A percentile compares a stretch with the other conserved stretches of the same genome.
Conservation (phyloP, 37 sponge, comb jelly and placozoan species). For the Agelas oroides region DNA sequence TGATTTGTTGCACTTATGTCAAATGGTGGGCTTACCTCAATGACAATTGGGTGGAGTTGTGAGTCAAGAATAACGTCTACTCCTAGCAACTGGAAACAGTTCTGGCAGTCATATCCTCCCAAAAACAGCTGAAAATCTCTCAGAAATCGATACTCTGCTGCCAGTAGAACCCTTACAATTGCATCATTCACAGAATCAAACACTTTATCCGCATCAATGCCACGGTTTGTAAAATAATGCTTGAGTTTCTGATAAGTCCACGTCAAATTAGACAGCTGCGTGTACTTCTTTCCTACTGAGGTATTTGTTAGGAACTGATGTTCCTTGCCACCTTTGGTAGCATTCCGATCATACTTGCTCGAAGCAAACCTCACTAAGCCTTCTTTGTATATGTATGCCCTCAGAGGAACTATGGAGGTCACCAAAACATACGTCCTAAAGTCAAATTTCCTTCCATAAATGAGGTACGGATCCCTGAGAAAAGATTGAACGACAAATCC, state of each 20-base stretch:
- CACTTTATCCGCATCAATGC: constrained; percentile 41
- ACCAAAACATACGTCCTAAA: constrained; percentile 87
- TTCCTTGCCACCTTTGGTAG: constrained; percentile 64
- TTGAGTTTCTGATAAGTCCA: constrained; percentile 86
- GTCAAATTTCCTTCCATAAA: constrained; percentile 84
- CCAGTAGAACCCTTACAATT: constrained; percentile 73
- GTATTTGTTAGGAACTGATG: constrained; percentile 86
- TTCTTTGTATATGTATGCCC: constrained; percentile 87
- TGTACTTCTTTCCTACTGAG: constrained; percentile 85
- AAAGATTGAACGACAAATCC: constrained; percentile 83
- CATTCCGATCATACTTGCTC: constrained; percentile 63
- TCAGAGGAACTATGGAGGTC: constrained; percentile 75
- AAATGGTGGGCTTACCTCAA: constrained; percentile 81
- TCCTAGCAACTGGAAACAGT: constrained; percentile 88
- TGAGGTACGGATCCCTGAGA: constrained; percentile 66
- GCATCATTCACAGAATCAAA: constrained; percentile 75
- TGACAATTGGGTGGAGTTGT: constrained; percentile 72
- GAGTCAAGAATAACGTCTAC: constrained; percentile 85
- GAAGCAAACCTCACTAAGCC: constrained; percentile 90
- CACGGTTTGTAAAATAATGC: constrained; percentile 25
- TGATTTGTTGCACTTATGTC: too few species aligned
- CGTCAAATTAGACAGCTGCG: constrained; percentile 70
- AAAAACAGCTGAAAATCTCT: constrained; percentile 32
- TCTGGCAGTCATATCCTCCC: constrained; percentile 77
- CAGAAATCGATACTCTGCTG: constrained; percentile 69